Base-by-base conservation (phyloP, 2,113 vertebrate species). In the Misgurnus anguillicaudatus region DNA sequence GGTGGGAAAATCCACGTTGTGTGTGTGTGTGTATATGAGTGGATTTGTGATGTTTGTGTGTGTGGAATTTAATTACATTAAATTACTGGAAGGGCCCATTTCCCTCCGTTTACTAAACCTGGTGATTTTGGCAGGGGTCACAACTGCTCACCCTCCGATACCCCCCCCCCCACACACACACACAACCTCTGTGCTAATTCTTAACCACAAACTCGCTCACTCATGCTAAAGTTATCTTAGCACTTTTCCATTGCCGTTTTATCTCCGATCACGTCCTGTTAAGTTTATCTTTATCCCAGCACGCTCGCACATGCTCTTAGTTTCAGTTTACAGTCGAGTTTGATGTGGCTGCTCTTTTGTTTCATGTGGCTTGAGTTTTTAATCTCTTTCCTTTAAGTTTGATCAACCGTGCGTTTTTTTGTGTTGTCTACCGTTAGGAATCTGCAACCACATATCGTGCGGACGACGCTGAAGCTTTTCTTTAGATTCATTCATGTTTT, bases 41-140 rank as follows among this genome's bases (percentile, higher is more conserved):
- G 62, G 64, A 61, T 45, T 24, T 41, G 62, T 57, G 19, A 31
- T 69, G 47, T 69, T 45, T 71, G 68, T 24, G 19, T 64, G 9
- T 64, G 51, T 76, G 74, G 6, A n/a, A 24, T 64, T 64, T 76
- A 76, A 76, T 76, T 64, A 64, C 60, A 64, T 64, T 63, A 53
- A 48, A 76, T 76, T 60, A 64, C 42, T 76, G 45, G 24, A 76
- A 64, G 31, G 45, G 31, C 45, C 47, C 61, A 63, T 76, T 65
- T 76, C 74, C 60, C 61, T 76, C 61, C 2, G 74, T 8, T 42
- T 76, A 16, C 61, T 39, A 38, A 64, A 53, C 73, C 21, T 9
- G 21, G 70, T 45, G 71, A 73, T 60, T 61, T 45, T 60, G 55
- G 60, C 13, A 14, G 51, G 73, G 60, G 73, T 75, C 60, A 63